These are phyloP conservation scores for Strigamia transsilvanica DNA, from an alignment of 2,888 invertebrate genomes.

Conservation along the genomic window DNA sequence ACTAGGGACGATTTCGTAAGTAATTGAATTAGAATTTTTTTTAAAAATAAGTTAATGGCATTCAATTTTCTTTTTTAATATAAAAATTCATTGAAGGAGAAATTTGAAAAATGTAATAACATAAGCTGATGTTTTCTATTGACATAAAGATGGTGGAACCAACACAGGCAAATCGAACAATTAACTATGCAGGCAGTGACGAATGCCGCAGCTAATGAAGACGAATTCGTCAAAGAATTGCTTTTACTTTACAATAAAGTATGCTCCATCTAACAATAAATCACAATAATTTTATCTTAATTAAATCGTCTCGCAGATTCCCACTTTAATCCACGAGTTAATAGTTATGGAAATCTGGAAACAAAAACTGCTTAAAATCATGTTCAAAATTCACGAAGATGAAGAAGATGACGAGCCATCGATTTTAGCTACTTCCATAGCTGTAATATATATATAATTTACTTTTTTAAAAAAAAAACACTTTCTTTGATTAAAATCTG, in stretches of 20 bases:
- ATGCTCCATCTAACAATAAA: background rate
- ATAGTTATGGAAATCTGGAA: conserved; percentile 87
- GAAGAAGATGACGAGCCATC: conserved; percentile 28
- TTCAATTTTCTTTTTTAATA: background rate
- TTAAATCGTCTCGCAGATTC: conserved; percentile 68
- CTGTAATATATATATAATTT: conserved; percentile 66
- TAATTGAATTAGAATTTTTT: conserved; percentile 58
- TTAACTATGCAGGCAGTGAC: conserved; percentile 86
- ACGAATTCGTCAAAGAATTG: conserved; percentile 86
- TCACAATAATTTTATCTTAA: conserved; percentile 56
- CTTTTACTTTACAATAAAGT: conserved; percentile 80
- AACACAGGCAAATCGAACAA: conserved; percentile 81
- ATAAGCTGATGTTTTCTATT: background rate
- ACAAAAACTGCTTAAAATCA: conserved; percentile 66
- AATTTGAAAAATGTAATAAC: no score
- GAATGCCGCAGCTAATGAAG: conserved; percentile 79
- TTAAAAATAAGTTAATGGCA: conserved; percentile 60
- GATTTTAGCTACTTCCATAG: conserved; percentile 78
- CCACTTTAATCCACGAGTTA: conserved; percentile 81
- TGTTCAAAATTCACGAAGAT: background rate
- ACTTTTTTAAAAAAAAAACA: background rate
- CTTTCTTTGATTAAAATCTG: background rate
- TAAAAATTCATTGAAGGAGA: background rate
- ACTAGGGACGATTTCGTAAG: conserved; percentile 71
- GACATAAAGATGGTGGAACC: conserved; percentile 35